Percentiles rank a stretch among this genome's conserved stretches.
Conservation (phyloP, 2,113 vertebrate species). For the Diadophis punctatus region DNA sequence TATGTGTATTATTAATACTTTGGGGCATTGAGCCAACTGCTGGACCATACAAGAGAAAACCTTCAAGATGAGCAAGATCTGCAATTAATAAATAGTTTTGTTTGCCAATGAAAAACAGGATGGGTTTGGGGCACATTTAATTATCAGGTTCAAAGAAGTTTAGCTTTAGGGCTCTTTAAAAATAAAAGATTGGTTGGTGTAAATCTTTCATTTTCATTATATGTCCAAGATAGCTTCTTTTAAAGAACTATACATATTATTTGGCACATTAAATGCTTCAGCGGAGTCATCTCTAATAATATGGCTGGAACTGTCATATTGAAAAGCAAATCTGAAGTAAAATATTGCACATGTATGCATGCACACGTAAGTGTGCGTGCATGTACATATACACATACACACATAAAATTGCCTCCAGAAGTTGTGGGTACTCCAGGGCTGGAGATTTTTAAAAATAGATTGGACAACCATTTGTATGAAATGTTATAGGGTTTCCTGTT, state of each 20-base stretch:
- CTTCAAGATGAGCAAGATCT: neutral
- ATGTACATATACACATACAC: neutral
- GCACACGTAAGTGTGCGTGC: neutral
- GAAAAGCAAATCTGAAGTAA: neutral
- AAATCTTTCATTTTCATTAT: neutral
- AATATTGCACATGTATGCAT: neutral
- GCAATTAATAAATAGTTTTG: neutral
- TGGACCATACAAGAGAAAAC: neutral
- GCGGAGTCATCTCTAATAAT: neutral
- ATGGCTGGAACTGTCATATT: neutral
- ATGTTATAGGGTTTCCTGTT: neutral
- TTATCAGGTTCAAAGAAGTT: constrained; percentile 31
- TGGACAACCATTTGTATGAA: neutral
- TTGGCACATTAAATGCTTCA: neutral
- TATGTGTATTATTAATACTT: neutral
- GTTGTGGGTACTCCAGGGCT: neutral
- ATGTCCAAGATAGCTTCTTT: neutral
- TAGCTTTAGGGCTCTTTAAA: constrained; percentile 13
- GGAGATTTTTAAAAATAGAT: neutral
- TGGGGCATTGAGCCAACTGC: neutral
- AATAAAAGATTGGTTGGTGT: constrained; percentile 26
- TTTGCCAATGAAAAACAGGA: neutral
- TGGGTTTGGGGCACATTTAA: neutral
- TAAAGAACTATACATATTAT: neutral
- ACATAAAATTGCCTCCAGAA: neutral